These are phyloP conservation scores for Sarcophaga bullata DNA, from an alignment of 1,140 invertebrate genomes.

Conservation along the genomic window DNA sequence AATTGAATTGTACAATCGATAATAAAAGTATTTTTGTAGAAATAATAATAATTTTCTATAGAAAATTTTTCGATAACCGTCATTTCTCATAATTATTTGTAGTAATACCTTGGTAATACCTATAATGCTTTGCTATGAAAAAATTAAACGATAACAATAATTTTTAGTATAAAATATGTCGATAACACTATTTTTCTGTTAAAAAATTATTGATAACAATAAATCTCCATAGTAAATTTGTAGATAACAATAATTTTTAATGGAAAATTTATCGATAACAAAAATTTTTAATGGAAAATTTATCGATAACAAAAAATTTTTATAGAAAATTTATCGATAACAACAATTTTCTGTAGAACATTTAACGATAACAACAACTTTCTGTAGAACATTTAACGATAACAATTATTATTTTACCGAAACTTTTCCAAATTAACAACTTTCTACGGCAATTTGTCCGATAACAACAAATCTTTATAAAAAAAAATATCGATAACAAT, in stretches of 20 bases:
- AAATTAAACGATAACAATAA: neutral
- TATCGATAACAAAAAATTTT: neutral
- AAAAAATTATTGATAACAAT: no score
- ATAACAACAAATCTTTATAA: no score
- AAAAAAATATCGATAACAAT: no score
- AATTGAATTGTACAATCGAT: neutral
- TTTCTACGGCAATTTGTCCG: no score
- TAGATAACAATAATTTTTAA: neutral
- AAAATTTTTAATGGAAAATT: neutral
- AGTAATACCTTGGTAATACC: no score
- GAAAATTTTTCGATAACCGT: neutral
- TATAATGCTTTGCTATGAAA: neutral
- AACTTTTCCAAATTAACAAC: neutral
- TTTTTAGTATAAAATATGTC: no score
- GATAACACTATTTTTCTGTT: no score
- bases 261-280: neutral
- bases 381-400: neutral
- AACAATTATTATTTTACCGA: no score
- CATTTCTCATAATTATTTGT: neutral
- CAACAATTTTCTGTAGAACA: neutral
- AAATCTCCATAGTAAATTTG: neutral
- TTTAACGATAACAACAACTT: no score
- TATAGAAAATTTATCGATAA: neutral
- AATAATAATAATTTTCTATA: neutral
- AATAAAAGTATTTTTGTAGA: neutral